Evolutionary conservation across 2,797 vertebrate species (phyloP), one percentile per base, ranked within the genome.

Genomic region (Myotis planiceps): DNA sequence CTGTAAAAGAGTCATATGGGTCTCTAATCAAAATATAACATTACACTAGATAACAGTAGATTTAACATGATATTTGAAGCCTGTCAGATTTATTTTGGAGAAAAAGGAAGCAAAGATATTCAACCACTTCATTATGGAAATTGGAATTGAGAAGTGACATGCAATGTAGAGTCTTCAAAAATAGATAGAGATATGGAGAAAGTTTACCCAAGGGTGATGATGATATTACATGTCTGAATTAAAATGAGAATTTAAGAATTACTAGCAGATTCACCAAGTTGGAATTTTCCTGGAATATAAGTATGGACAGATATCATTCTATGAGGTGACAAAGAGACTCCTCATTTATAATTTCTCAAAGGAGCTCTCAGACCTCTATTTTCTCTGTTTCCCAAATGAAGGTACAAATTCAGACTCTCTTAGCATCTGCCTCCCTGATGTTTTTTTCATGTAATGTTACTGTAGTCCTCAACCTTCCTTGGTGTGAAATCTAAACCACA

Each of bases 241-340:
- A 74, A 93, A 60, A 60, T 14, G 25, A 60, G 25, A 74, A 72
- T 29, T 19, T 74, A 47, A 74, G 27, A 74, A 74, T 74, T 74
- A 74, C 27, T 74, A 71, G 8, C 80, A 27, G 3, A 45, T 96
- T 34, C 25, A 34, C 65, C 92, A 63, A 71, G 68, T 97, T 18
- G 96, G 97, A 14, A 27, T 98, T 75, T 97, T 97, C 34, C 14
- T 98, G 2, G 92, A 97, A 42, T 93, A 15, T 9, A 74, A 87
- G 0, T 65, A 25, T 55, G 94, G 92, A 14, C 95, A 96, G 0
- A 9, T 98, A n/a, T 63, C 96, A 1, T 97, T 97, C 89, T 97
- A 96, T 72, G 88, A 97, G 3, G 91, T 94, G 19, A 72, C 84
- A 6, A 88, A 97, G 10, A 5, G 5, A 2, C 32, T 63, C 25